Percentiles rank a stretch among this genome's conserved stretches.
Conservation (phyloP, 1,140 invertebrate species). For the Goniozus legneri region DNA sequence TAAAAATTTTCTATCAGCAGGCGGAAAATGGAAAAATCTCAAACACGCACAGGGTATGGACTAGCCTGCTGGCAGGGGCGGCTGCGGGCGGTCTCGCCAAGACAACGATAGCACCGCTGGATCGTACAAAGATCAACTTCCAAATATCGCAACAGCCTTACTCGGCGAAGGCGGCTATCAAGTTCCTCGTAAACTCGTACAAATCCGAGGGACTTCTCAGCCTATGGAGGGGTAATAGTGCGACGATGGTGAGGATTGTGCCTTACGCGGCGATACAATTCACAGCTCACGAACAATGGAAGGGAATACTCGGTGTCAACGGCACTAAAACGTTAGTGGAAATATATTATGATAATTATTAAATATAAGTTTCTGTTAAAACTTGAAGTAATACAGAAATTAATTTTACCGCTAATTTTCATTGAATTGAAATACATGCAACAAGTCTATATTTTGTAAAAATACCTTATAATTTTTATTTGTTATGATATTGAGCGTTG, state of each 20-base stretch:
- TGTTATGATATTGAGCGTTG: too few relatives aligned
- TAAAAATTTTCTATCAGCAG: too few relatives aligned
- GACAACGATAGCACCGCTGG: constrained; percentile 92
- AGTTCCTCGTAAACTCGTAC: constrained; percentile 73
- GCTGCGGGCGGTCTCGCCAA: constrained; percentile 93
- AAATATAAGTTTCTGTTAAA: too few relatives aligned
- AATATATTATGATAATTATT: constrained; percentile 19
- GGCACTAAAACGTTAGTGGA: constrained; percentile 59
- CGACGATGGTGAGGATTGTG: constrained; percentile 94
- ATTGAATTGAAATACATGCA: too few relatives aligned
- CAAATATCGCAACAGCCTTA: constrained; percentile 82
- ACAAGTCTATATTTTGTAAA: too few relatives aligned
- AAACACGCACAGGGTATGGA: constrained; percentile 60
- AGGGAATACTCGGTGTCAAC: constrained; percentile 74
- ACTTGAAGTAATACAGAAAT: too few relatives aligned
- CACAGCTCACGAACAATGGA: constrained; percentile 95
- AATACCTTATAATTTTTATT: too few relatives aligned
- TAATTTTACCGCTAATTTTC: too few relatives aligned
- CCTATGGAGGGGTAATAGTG: constrained; percentile 96
- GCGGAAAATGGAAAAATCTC: constrained; percentile 30
- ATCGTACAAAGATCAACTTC: constrained; percentile 98
- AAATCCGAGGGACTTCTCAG: constrained; percentile 73
- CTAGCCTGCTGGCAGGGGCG: constrained; percentile 77
- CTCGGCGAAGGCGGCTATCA: constrained; percentile 71
- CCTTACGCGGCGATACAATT: constrained; percentile 98